Conservation (phyloP, 2,888 invertebrate genomes). For the Augiades crinisus region DNA sequence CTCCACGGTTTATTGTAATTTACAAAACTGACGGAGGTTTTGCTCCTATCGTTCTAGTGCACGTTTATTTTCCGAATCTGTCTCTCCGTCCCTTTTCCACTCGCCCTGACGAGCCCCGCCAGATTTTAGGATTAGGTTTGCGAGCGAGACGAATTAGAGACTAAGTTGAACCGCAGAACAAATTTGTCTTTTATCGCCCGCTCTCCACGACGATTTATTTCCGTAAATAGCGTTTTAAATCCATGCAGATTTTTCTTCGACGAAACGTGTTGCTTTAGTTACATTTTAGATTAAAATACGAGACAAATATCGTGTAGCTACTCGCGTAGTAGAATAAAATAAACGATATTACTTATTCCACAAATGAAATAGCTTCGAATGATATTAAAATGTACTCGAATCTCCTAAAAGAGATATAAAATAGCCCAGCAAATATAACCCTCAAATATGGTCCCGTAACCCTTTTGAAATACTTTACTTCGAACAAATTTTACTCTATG, state of each 20-base stretch:
- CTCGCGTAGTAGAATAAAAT: neutral
- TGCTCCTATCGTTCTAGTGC: slow-evolving; percentile 60
- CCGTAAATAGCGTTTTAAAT: slow-evolving; percentile 25
- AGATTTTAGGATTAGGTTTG: slow-evolving; percentile 43
- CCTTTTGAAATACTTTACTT: slow-evolving; percentile 5
- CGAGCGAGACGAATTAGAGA: slow-evolving; percentile 32
- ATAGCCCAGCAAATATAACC: neutral
- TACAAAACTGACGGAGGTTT: slow-evolving; percentile 75
- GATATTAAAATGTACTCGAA: neutral
- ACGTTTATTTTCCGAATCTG: slow-evolving; percentile 60
- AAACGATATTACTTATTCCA: neutral
- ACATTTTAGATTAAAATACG: slow-evolving; percentile 12
- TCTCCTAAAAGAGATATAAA: neutral
- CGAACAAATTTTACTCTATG: slow-evolving; percentile 6
- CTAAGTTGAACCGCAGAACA: slow-evolving; percentile 28
- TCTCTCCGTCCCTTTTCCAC: slow-evolving; percentile 30
- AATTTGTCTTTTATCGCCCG: slow-evolving; percentile 25
- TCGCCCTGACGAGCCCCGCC: slow-evolving; percentile 29
- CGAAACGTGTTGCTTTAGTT: slow-evolving; percentile 7
- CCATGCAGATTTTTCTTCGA: slow-evolving; percentile 24
- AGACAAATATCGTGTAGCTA: neutral
- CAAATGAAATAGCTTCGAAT: neutral
- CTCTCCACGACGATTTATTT: slow-evolving; percentile 26
- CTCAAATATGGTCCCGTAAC: neutral
- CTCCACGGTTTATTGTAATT: slow-evolving; percentile 76